Base-by-base conservation (phyloP, 1,140 invertebrate genomes). In the Drosophila lini region DNA sequence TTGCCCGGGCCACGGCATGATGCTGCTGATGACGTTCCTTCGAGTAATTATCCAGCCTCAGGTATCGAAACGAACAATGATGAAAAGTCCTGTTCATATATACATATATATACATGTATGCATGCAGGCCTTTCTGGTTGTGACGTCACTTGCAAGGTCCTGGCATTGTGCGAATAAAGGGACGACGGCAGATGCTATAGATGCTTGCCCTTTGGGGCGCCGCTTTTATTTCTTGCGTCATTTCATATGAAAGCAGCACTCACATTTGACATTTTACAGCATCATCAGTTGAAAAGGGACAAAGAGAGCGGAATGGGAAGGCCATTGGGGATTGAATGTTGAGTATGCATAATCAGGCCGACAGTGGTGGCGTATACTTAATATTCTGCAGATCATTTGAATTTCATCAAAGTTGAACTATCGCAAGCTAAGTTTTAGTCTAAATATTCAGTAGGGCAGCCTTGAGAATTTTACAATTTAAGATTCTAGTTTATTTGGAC, bases 191-290 rank as follows among this genome's bases (percentile, higher is more conserved):
- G 48, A 62, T 63, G 19, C 52, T 53, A 38, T 82, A 44, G 53
- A 52, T 53, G 75, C 42, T 56, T 86, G 82, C 82, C 82, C 79
- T 85, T 85, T 85, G 78, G 57, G 48, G 31, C 36, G 48, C 55
- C 78, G 73, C 53, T 71, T 85, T 85, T 61, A 86, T 85, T 79
- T 79, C 82, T 86, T 85, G 82, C 82, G 82, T 85, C 79, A 85
- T 86, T 85, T 86, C 52, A 61, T 86, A 76, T 82, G 59, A 86
- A 85, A 82, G 65, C 83, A 63, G 70, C 67, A 68, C 69, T 88
- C 75, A 88, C 82, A 82, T 88, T 85, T 85, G 83, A 85, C 82
- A 85, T 85, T 88, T 88, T 56, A 69, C 81, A 85, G 81, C 79
- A 82, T 75, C 79, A 71, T 32, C 73, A 42, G 40, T 41, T 34